Conservation (phyloP, 2,797 vertebrate species). For the Sebastes hubbsi region DNA sequence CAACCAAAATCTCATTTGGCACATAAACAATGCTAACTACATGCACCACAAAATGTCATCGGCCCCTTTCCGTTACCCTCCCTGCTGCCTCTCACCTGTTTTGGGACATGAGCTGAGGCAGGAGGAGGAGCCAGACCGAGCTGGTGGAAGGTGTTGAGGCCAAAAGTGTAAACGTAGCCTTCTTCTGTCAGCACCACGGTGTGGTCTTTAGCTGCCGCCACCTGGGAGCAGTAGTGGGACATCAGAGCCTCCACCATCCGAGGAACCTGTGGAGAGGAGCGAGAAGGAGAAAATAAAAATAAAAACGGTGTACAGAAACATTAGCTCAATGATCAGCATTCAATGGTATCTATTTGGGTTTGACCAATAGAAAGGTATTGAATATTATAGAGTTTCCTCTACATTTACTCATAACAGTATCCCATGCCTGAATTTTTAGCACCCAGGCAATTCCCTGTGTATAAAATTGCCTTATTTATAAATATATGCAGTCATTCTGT, state of each 20-base stretch:
- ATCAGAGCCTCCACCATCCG: constrained; percentile 91
- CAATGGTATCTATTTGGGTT: background rate
- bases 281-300: background rate
- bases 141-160: constrained; percentile 95
- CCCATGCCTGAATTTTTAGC: background rate
- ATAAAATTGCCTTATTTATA: background rate
- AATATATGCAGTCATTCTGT: background rate
- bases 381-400: background rate
- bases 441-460: background rate
- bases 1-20: background rate
- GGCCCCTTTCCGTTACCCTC: background rate
- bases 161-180: constrained; percentile 94
- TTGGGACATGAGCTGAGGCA: constrained; percentile 87
- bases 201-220: constrained; percentile 96
- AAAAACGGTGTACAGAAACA: background rate
- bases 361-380: background rate
- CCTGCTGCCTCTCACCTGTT: constrained; percentile 86
- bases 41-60: background rate
- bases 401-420: background rate
- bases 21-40: background rate
- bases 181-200: constrained; percentile 95
- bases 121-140: constrained; percentile 91
- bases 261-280: constrained; percentile 83
- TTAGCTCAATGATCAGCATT: background rate
- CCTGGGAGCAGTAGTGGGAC: constrained; percentile 90